Evolutionary conservation across 2,797 vertebrate species (phyloP), one percentile per base, ranked within the genome.

Genomic region (Ambastaia sidthimunki): DNA sequence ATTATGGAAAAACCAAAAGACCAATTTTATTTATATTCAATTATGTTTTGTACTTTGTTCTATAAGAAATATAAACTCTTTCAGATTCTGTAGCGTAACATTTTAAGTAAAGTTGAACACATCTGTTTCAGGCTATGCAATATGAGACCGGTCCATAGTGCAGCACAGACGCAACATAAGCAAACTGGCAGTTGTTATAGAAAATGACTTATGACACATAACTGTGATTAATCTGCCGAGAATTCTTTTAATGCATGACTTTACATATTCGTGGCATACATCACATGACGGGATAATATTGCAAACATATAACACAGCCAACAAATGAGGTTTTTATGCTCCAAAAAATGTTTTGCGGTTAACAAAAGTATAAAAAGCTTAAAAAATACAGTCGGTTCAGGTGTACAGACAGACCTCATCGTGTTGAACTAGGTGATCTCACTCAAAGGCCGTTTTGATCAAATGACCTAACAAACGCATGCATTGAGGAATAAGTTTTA

Each of bases 131-230:
- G 54, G 59, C 78, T 82, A 34, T 70, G 80, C 68, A 85, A 83
- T 50, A 80, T 65, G 62, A 81, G 71, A 76, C 23, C 23, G 13
- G 69, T 80, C 63, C 76, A 76, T 75, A 69, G 48, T 80, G 34
- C 74, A 74, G 73, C 74, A 62, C 74, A 47, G 73, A 73, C 65
- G 76, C 47, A 79, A 71, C 67, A 57, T 75, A 83, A 83, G 77
- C 77, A 79, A 74, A 83, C 82, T 85, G 80, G 76, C 72, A 82
- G 82, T 81, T 81, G 76, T 86, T 82, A 84, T 34, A 25, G 65
- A 73, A 80, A 86, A 86, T 82, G 70, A 82, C 19, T 86, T 78
- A 69, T 71, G 84, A 84, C 84, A 82, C 77, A 23, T 23, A 63
- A 67, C 31, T 23, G 65, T 84, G 84, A 86, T 82, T 86, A 82